These are phyloP conservation scores for Acrocephalus arundinaceus DNA, from an alignment of 2,113 vertebrate species.

Conservation along the genomic window DNA sequence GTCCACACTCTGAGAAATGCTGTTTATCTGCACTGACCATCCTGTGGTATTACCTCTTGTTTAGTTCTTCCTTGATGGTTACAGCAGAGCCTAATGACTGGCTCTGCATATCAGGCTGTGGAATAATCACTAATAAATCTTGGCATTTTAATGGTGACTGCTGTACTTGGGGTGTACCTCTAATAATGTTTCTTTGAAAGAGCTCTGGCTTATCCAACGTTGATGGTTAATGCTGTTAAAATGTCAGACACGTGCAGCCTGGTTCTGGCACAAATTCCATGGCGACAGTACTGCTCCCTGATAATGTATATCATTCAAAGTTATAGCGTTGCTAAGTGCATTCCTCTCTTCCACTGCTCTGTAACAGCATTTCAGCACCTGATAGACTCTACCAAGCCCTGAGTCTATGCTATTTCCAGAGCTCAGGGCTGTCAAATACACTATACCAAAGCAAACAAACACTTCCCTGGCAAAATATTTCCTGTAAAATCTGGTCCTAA, in stretches of 20 bases:
- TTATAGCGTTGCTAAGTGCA: constrained; percentile 17
- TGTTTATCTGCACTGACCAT: not conserved
- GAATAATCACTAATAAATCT: constrained; percentile 4
- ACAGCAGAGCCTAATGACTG: not conserved
- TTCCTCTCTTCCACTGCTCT: constrained; percentile 45
- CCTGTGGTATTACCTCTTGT: not conserved
- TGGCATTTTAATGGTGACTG: constrained; percentile 19
- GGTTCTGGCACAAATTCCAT: constrained; percentile 10
- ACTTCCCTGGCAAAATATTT: not conserved
- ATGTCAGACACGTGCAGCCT: constrained; percentile 11
- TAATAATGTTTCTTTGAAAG: not conserved
- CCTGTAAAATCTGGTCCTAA: not conserved
- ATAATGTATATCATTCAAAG: not conserved
- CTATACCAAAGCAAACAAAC: not conserved
- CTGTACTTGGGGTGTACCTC: not conserved
- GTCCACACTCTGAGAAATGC: fast-evolving
- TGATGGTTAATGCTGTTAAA: constrained; percentile 26
- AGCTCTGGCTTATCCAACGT: not conserved
- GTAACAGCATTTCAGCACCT: constrained; percentile 52
- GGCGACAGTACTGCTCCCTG: not conserved
- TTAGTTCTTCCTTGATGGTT: not conserved
- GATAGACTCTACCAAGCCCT: not conserved
- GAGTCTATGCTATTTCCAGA: not conserved
- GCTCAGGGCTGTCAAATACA: not conserved
- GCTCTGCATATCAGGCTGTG: not conserved